phyloP scores from a whole-genome alignment of 2,113 vertebrate species.

The Psittacula cyanocephala region DNA sequence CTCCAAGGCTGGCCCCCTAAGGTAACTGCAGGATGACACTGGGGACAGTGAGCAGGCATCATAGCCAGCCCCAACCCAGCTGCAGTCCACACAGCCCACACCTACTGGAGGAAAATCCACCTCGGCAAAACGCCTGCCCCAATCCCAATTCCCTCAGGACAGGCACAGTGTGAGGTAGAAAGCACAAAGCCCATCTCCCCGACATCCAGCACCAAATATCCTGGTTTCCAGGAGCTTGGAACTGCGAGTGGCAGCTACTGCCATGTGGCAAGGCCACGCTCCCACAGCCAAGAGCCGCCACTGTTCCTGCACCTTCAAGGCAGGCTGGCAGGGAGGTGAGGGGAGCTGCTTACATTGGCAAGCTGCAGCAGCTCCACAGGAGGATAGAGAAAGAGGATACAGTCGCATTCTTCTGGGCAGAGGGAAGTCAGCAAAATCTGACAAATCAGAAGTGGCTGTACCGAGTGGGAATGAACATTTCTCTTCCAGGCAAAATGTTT shows the following conservation, averaged over 20 bases:
- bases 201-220: fast-evolving
- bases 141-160: fast-evolving
- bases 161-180: fast-evolving
- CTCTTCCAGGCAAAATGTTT: conserved; percentile 45
- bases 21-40: fast-evolving
- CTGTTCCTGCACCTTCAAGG: neutral
- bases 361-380: neutral
- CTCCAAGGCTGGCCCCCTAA: neutral
- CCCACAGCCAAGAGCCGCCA: fast-evolving
- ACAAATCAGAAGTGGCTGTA: neutral
- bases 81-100: neutral
- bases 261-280: neutral
- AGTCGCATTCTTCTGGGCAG: conserved; percentile 2
- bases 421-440: conserved; percentile 2
- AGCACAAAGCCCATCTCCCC: neutral
- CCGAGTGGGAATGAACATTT: neutral
- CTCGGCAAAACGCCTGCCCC: fast-evolving
- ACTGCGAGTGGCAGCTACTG: fast-evolving
- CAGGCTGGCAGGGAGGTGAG: fast-evolving
- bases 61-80: neutral
- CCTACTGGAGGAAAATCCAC: neutral
- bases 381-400: neutral
- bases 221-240: fast-evolving
- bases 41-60: fast-evolving
- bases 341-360: neutral